A percentile compares a stretch with the other conserved stretches of the same genome.
phyloP scores from a whole-genome alignment of 2,888 invertebrate species.

The Drosophila aldrichi region DNA sequence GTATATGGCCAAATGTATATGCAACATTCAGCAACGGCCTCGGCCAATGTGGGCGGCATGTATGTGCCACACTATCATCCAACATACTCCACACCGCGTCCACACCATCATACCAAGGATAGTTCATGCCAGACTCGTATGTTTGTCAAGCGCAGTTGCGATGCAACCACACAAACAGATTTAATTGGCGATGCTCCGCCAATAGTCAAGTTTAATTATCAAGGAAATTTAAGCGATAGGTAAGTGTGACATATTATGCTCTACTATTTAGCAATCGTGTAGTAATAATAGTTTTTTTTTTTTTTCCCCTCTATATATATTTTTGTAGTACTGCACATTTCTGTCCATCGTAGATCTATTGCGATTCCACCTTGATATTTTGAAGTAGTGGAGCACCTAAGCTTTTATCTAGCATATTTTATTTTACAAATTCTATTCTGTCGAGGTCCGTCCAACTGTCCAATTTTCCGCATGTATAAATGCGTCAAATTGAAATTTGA shows the following conservation, averaged over 20 bases:
- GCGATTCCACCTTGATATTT: not conserved
- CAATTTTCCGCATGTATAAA: no score
- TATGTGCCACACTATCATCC: slow-evolving; percentile 24
- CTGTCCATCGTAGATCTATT: not conserved
- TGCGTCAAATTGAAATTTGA: no score
- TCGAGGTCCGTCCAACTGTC: no score
- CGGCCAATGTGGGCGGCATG: slow-evolving; percentile 29
- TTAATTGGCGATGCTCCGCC: slow-evolving; percentile 28
- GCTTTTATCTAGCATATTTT: not conserved
- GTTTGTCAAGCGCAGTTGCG: slow-evolving; percentile 17
- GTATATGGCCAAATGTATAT: slow-evolving; percentile 40
- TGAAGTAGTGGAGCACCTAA: not conserved
- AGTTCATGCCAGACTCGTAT: slow-evolving; percentile 35
- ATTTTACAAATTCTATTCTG: not conserved
- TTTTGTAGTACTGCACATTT: not conserved
- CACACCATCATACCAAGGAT: slow-evolving; percentile 16
- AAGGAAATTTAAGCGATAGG: slow-evolving; percentile 8
- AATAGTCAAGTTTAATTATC: slow-evolving; percentile 50
- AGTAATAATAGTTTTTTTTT: not conserved
- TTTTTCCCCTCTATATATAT: not conserved
- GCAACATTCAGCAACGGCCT: slow-evolving; percentile 45
- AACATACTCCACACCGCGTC: not conserved
- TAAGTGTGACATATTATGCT: not conserved
- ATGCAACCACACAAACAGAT: slow-evolving; percentile 61
- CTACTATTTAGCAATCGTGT: not conserved